phyloP scores from a whole-genome alignment of 23 tunicate genomes.

The Halocynthia roretzi region DNA sequence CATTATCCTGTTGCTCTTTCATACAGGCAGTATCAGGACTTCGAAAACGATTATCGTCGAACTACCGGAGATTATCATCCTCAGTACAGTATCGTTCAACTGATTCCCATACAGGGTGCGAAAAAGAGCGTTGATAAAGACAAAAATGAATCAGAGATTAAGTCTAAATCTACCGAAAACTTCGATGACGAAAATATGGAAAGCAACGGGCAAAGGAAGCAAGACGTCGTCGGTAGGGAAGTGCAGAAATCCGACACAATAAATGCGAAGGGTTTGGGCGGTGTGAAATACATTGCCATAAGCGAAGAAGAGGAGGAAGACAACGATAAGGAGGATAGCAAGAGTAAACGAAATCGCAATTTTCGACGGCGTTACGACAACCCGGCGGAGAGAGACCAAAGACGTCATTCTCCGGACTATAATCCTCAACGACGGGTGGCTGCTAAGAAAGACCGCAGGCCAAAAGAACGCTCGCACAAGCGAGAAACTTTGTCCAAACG shows the following conservation, averaged over 20 bases:
- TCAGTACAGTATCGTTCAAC: slow-evolving; percentile 45
- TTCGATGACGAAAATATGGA: neutral
- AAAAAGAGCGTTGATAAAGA: slow-evolving; percentile 15
- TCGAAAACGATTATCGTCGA: slow-evolving; percentile 69
- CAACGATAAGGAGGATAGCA: neutral
- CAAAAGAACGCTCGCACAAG: neutral
- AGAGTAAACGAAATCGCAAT: slow-evolving; percentile 9
- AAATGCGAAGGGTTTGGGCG: slow-evolving; percentile 24
- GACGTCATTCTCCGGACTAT: slow-evolving; percentile 5
- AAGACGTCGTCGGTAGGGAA: slow-evolving; percentile 8
- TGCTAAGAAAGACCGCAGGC: neutral
- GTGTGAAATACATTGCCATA: slow-evolving; percentile 59
- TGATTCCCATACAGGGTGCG: slow-evolving; percentile 50
- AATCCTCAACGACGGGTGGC: neutral
- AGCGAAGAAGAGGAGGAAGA: slow-evolving; percentile 23
- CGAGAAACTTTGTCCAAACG: neutral
- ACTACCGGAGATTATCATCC: slow-evolving; percentile 55
- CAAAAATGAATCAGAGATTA: neutral
- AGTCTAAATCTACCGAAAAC: neutral
- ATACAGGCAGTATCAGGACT: slow-evolving; percentile 60
- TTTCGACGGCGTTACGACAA: slow-evolving; percentile 8
- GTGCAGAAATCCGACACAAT: slow-evolving; percentile 5
- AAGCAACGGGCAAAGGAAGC: neutral
- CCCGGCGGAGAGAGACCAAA: slow-evolving; percentile 3
- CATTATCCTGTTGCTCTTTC: slow-evolving; percentile 52